These are phyloP conservation scores for Leptatherina wallacei DNA, from an alignment of 2,797 vertebrate species.

Conservation along the genomic window DNA sequence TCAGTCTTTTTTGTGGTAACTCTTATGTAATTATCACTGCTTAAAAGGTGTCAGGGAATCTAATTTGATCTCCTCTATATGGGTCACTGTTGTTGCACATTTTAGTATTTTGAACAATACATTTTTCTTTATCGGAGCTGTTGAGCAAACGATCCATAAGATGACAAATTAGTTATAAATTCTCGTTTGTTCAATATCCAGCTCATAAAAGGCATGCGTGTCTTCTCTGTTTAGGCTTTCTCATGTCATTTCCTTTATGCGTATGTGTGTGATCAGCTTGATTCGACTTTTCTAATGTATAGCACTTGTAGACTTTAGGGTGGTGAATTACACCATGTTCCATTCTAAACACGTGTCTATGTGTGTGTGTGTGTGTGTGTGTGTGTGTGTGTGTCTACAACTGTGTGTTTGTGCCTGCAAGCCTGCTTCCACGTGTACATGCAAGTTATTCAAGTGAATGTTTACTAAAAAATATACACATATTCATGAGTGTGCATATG, in stretches of 20 bases:
- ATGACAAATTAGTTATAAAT: background rate
- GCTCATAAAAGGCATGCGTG: conserved; percentile 21
- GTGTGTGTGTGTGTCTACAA: background rate
- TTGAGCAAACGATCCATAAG: background rate
- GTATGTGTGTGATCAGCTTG: conserved; percentile 16
- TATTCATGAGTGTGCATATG: conserved; percentile 7
- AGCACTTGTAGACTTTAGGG: background rate
- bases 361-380: no score
- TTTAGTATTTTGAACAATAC: background rate
- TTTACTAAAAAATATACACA: conserved; percentile 23
- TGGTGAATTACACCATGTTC: conserved; percentile 24
- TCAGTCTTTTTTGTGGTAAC: background rate
- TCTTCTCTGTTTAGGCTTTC: conserved; percentile 22
- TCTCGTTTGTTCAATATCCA: conserved; percentile 35
- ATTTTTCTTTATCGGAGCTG: background rate
- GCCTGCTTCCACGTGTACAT: conserved; percentile 20
- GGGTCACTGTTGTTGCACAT: background rate
- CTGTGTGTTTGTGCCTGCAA: conserved; percentile 1
- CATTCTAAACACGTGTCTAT: background rate
- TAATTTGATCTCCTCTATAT: background rate
- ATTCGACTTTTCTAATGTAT: conserved; percentile 15
- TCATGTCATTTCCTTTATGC: conserved; percentile 8
- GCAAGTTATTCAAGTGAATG: conserved; percentile 4
- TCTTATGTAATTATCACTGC: background rate
- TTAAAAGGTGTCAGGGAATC: background rate